Percentiles rank a stretch among this genome's conserved stretches.
Conservation (phyloP, 2,888 invertebrate genomes). For the Drosophila pseudotakahashii region DNA sequence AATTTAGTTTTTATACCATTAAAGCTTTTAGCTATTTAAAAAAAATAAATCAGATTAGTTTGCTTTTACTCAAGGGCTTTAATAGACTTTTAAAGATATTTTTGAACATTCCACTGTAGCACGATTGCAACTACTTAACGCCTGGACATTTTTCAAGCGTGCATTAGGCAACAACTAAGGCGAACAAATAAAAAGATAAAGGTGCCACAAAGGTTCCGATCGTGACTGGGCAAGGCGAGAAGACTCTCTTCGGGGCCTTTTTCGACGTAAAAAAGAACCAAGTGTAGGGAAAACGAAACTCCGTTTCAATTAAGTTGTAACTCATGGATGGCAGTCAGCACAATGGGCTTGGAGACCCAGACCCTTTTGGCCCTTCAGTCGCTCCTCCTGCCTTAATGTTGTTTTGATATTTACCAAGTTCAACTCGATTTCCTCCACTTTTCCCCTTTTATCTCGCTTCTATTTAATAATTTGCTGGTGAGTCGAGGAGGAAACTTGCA, state of each 20-base stretch:
- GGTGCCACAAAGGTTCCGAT: constrained; percentile 63
- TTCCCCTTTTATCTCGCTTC: constrained; percentile 45
- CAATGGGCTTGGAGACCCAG: constrained; percentile 37
- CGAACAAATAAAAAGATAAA: constrained; percentile 44
- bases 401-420: constrained; percentile 72
- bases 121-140: constrained; percentile 80
- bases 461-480: constrained; percentile 70
- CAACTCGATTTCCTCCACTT: constrained; percentile 44
- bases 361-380: constrained; percentile 10
- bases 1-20: too few relatives aligned
- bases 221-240: constrained; percentile 65
- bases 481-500: constrained; percentile 62
- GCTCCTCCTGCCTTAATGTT: constrained; percentile 62
- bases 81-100: too few relatives aligned
- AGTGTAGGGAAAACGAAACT: constrained; percentile 46
- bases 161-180: constrained; percentile 65
- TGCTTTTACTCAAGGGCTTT: too few relatives aligned
- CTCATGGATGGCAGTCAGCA: constrained; percentile 58
- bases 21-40: too few relatives aligned
- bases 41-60: too few relatives aligned
- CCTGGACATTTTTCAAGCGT: constrained; percentile 78
- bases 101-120: constrained; percentile 38
- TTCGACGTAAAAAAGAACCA: background rate
- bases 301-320: constrained; percentile 83
- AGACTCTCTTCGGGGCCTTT: constrained; percentile 16